phyloP scores from a whole-genome alignment of 2,888 invertebrate genomes.

The Rhaphigaster nebulosa region DNA sequence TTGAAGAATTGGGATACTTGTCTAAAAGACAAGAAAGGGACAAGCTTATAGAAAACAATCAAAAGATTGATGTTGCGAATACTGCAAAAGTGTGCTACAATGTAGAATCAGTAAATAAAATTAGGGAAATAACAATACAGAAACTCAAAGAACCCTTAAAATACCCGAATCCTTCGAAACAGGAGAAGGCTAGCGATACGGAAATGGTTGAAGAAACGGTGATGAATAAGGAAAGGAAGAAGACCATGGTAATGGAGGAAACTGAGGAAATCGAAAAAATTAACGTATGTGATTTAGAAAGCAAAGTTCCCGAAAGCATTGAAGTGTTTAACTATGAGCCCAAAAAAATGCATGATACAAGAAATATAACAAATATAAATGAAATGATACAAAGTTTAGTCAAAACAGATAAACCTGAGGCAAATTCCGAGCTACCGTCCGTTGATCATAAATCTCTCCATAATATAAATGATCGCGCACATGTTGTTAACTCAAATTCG shows the following conservation, averaged over 20 bases:
- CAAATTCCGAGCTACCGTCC: not conserved
- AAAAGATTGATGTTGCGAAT: not conserved
- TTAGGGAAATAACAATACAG: not conserved
- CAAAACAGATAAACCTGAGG: not conserved
- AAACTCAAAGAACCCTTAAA: not conserved
- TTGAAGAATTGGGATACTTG: not conserved
- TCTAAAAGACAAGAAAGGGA: not conserved
- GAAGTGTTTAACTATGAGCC: not conserved
- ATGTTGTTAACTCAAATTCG: not conserved
- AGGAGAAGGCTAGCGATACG: not conserved
- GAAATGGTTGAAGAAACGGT: not conserved
- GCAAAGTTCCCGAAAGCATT: not conserved
- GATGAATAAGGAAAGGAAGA: not conserved
- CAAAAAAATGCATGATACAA: not conserved
- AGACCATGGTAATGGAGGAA: not conserved
- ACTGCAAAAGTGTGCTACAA: not conserved
- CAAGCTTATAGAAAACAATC: not conserved
- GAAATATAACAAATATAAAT: conserved; percentile 35
- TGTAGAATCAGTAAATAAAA: conserved; percentile 33
- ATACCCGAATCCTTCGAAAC: not conserved
- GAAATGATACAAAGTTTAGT: not conserved
- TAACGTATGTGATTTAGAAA: not conserved
- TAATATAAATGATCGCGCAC: not conserved
- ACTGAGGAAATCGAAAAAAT: not conserved
- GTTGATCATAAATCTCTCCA: not conserved